Percentiles rank a stretch among this genome's conserved stretches.
These are phyloP conservation scores for Melanotaenia nigrans DNA, from an alignment of 2,797 vertebrate species.

Conservation along the genomic window DNA sequence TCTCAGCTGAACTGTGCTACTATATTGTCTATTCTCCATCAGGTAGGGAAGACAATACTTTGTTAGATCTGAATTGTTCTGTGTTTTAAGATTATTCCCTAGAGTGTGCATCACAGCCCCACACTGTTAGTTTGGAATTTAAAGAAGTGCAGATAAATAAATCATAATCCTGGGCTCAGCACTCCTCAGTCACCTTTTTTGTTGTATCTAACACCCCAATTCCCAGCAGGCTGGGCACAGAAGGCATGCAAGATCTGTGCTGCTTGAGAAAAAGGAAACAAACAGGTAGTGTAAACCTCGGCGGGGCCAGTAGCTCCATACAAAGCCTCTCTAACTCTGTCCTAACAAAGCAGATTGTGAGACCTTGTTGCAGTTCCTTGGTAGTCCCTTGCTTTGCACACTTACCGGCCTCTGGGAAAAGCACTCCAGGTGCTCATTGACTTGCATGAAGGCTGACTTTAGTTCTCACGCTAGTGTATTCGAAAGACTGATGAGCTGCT, in stretches of 20 bases:
- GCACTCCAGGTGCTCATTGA: conserved; percentile 86
- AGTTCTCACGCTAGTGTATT: conserved; percentile 80
- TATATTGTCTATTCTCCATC: conserved; percentile 60
- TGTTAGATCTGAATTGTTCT: conserved; percentile 74
- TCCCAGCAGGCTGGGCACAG: conserved; percentile 73
- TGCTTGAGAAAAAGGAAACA: conserved; percentile 77
- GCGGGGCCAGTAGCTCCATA: conserved; percentile 70
- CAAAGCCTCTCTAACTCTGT: conserved; percentile 72
- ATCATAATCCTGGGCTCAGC: conserved; percentile 87
- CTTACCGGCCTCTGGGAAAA: conserved; percentile 81
- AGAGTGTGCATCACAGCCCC: conserved; percentile 74
- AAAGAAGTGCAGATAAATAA: conserved; percentile 88
- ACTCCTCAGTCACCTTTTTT: conserved; percentile 86
- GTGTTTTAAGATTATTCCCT: conserved; percentile 80
- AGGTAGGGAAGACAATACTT: conserved; percentile 68
- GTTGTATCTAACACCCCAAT: conserved; percentile 82
- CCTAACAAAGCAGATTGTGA: conserved; percentile 79
- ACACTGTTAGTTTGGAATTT: conserved; percentile 76
- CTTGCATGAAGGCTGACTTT: conserved; percentile 84
- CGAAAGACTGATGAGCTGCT: conserved; percentile 76
- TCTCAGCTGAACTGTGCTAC: conserved; percentile 59
- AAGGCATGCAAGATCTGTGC: conserved; percentile 73
- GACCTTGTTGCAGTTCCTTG: conserved; percentile 68
- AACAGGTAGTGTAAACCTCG: conserved; percentile 85
- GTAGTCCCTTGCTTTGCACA: conserved; percentile 73